These are phyloP conservation scores for Eristalinus aeneus DNA, from an alignment of 2,888 invertebrate genomes.

Conservation along the genomic window DNA sequence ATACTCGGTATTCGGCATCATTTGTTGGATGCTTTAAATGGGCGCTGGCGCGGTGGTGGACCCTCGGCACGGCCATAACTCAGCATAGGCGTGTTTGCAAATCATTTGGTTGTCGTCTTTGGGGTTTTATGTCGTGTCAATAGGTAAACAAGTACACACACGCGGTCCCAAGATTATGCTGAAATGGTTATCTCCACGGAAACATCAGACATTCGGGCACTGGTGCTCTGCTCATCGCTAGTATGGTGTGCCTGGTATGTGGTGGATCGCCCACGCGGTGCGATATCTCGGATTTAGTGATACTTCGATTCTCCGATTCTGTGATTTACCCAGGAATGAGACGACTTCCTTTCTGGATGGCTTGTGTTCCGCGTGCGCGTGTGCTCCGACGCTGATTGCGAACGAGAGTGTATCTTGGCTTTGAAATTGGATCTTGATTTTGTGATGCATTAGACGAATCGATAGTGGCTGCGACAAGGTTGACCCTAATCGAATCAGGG, in stretches of 20 bases:
- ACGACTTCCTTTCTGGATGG: conserved; percentile 37
- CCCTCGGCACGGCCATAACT: conserved; percentile 53
- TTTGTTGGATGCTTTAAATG: conserved; percentile 53
- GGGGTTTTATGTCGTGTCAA: conserved; percentile 31
- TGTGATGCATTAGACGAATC: conserved; percentile 9
- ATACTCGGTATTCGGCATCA: background rate
- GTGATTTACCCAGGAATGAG: conserved; percentile 10
- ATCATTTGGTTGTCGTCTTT: conserved; percentile 36
- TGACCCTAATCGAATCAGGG: conserved; percentile 18
- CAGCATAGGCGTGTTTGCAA: conserved; percentile 65
- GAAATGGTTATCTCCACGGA: conserved; percentile 56
- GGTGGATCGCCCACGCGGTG: conserved; percentile 38
- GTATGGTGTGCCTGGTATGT: conserved; percentile 9
- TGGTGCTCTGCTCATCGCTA: background rate
- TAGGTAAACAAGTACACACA: conserved; percentile 34
- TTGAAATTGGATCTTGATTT: conserved; percentile 15
- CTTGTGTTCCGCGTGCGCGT: background rate
- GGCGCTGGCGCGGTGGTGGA: conserved; percentile 44
- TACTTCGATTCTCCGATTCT: conserved; percentile 26
- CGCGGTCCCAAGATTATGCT: conserved; percentile 47
- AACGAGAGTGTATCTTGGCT: background rate
- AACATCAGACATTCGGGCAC: conserved; percentile 62
- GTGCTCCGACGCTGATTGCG: background rate
- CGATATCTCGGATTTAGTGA: conserved; percentile 7
- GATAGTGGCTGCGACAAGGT: background rate